Percentiles rank a stretch among this genome's conserved stretches.
Evolutionary conservation across 2,888 invertebrate species (phyloP).

Genomic region (Agrotis segetum): DNA sequence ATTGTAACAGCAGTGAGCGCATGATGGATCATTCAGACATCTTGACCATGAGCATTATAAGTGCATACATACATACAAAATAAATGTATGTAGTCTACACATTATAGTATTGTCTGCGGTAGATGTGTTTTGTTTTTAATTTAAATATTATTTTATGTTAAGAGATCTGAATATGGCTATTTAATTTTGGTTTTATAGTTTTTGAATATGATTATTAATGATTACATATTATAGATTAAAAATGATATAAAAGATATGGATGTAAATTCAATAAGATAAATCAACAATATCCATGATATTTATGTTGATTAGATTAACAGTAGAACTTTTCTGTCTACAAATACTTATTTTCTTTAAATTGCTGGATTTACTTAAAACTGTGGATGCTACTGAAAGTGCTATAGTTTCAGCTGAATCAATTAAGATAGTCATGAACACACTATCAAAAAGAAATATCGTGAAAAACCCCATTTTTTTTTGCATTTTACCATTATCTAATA

Average conservation of each 20-base stretch:
- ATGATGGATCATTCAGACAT: constrained; percentile 36
- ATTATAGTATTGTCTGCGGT: constrained; percentile 9
- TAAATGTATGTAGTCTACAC: not conserved
- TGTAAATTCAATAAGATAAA: no score
- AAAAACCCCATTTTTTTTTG: not conserved
- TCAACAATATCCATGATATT: not conserved
- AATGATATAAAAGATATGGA: not conserved
- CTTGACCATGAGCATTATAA: constrained; percentile 46
- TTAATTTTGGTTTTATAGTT: not conserved
- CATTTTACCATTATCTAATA: no score
- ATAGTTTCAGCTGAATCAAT: no score
- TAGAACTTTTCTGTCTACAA: no score
- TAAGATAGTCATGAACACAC: no score
- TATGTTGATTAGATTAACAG: not conserved
- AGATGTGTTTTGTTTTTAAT: constrained; percentile 14
- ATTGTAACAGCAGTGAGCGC: constrained; percentile 4
- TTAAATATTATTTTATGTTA: constrained; percentile 9
- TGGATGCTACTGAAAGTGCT: no score
- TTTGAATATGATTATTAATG: no score
- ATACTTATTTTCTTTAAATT: no score
- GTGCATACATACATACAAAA: constrained; percentile 8
- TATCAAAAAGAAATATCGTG: no score
- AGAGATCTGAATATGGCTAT: not conserved
- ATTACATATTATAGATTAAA: no score
- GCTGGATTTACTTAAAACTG: no score